phyloP scores from a whole-genome alignment of 2,797 vertebrate genomes.

The Euthynnus affinis region DNA sequence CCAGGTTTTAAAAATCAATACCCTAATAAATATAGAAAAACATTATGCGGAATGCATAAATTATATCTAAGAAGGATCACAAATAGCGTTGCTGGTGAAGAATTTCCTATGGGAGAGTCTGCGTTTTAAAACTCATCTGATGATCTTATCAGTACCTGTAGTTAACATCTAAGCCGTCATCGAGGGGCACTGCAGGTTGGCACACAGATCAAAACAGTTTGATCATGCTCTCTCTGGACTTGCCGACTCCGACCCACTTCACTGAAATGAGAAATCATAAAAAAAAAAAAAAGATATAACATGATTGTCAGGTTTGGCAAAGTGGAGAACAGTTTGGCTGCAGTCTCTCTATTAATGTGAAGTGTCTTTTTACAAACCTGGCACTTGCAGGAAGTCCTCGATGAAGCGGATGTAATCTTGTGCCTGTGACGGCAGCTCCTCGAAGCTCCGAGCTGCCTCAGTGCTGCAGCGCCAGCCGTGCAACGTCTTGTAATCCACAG shows the following conservation, averaged over 20 bases:
- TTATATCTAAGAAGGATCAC: slow-evolving; percentile 49
- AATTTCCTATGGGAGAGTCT: slow-evolving; percentile 50
- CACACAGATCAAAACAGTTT: slow-evolving; percentile 83
- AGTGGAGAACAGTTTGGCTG: slow-evolving; percentile 17
- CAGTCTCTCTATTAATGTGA: slow-evolving; percentile 14
- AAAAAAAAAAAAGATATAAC: not conserved
- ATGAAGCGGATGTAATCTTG: slow-evolving; percentile 87
- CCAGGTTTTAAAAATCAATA: slow-evolving; percentile 54
- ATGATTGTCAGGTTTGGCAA: slow-evolving; percentile 40
- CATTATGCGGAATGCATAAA: slow-evolving; percentile 69
- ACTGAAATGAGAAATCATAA: slow-evolving; percentile 78
- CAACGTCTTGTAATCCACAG: slow-evolving; percentile 84
- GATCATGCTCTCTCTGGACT: slow-evolving; percentile 90
- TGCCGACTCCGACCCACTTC: slow-evolving; percentile 91
- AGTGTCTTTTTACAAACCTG: slow-evolving; percentile 78
- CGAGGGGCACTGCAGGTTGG: slow-evolving; percentile 5
- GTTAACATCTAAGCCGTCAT: slow-evolving; percentile 28
- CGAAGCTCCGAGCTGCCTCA: slow-evolving; percentile 81
- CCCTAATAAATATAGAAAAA: slow-evolving; percentile 64
- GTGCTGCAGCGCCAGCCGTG: slow-evolving; percentile 88
- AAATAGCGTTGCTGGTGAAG: slow-evolving; percentile 78
- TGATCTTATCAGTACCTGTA: slow-evolving; percentile 52
- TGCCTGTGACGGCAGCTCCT: slow-evolving; percentile 84
- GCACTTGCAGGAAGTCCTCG: slow-evolving; percentile 86
- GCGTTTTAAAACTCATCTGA: slow-evolving; percentile 52